Evolutionary conservation across 1,140 invertebrate genomes (phyloP), one percentile per base, ranked within the genome.

Genomic region (Tyrophagus putrescentiae): DNA sequence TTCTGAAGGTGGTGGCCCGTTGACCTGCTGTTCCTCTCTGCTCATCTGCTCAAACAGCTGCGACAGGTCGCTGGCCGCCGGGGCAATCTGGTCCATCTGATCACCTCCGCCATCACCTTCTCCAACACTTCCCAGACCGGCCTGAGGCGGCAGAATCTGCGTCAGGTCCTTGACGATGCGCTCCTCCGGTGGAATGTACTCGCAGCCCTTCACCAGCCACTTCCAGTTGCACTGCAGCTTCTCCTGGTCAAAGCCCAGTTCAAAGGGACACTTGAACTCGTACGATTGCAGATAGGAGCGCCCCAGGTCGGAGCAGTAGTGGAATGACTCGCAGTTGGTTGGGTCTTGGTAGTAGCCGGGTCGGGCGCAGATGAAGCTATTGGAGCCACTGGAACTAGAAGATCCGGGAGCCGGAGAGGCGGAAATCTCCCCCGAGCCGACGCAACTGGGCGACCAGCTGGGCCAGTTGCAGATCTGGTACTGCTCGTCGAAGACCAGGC

Each of bases 301-400:
- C 61, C 77, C 78, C 65, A 80, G 79, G 66, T 85, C 79, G 70
- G 85, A 84, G 70, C 85, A 88, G 21, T 84, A 84, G 68, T 85
- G 87, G 77, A 87, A 88, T 82, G 83, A 87, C 57, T 84, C 77
- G 64, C 85, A 87, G 70, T 88, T 85, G 69, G 84, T 80, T 0
- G 83, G 83, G 73, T 88, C 84, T 0, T 81, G 82, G 68, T 83
- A 87, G 66, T 84, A 81, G 57, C 82, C 82, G 76, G 72, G 65
- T 67, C 72, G 66, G 1, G 67, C 65, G 61, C 73, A 73, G 13
- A 67, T 27, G 59, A 71, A 72, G 69, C 78, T 81, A 77, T 71
- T 78, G 72, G 65, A 75, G n/a, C n/a, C n/a, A n/a, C n/a, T n/a
- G n/a, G n/a, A n/a, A n/a, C n/a, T n/a, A n/a, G n/a, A n/a, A n/a